These are phyloP conservation scores for Myoxocephalus aenaeus DNA, from an alignment of 2,797 vertebrate genomes.

Conservation along the genomic window DNA sequence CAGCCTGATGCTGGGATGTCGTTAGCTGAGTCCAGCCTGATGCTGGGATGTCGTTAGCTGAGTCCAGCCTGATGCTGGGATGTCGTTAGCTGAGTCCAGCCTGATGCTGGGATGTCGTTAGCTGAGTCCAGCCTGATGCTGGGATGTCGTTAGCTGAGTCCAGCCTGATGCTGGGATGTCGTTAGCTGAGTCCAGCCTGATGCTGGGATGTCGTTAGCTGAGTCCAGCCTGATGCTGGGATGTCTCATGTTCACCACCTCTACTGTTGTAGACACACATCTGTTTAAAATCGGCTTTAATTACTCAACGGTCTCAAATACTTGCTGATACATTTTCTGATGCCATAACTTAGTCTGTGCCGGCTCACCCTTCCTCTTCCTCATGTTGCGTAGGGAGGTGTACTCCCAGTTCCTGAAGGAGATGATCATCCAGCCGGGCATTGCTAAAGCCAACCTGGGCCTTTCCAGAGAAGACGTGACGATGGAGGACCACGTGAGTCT, in stretches of 20 bases:
- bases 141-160: no score
- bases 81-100: no score
- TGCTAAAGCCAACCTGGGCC: constrained; percentile 94
- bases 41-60: no score
- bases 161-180: no score
- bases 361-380: neutral
- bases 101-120: no score
- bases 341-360: neutral
- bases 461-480: constrained; percentile 96
- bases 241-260: neutral
- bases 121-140: no score
- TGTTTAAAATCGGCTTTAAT: neutral
- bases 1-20: no score
- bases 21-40: no score
- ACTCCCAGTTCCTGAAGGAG: constrained; percentile 95
- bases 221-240: constrained; percentile 5
- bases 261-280: neutral
- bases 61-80: no score
- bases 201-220: no score
- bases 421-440: constrained; percentile 99
- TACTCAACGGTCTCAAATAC: no score
- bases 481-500: constrained; percentile 96
- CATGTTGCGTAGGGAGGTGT: constrained; percentile 86
- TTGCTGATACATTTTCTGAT: neutral
- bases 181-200: no score